Percentiles rank a stretch among this genome's conserved stretches.
These are phyloP conservation scores for Drosophila kanapiae DNA, from an alignment of 1,140 invertebrate species.

Conservation along the genomic window DNA sequence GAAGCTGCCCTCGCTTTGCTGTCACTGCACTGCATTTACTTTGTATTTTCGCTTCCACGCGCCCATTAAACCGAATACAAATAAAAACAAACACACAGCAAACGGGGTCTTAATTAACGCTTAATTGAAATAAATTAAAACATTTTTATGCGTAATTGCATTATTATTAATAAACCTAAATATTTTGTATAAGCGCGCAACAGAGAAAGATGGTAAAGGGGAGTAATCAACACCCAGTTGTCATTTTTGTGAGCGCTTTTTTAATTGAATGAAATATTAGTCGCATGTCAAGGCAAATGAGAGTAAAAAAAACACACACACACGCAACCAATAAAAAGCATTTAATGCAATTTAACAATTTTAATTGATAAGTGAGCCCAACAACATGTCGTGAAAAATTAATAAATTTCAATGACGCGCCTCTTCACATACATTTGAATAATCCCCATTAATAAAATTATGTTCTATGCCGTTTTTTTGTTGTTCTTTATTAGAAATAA, in stretches of 20 bases:
- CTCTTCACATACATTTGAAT: conserved; percentile 8
- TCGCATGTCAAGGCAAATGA: conserved; percentile 56
- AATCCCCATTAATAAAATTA: conserved; percentile 81
- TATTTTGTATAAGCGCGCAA: conserved; percentile 60
- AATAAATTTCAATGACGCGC: conserved; percentile 54
- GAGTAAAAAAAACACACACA: conserved; percentile 12
- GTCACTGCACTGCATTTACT: conserved; percentile 19
- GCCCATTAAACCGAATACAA: conserved; percentile 21
- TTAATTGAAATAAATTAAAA: conserved; percentile 85
- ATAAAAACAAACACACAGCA: conserved; percentile 35
- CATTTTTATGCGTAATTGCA: conserved; percentile 85
- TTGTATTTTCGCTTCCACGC: conserved; percentile 48
- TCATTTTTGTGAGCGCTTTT: conserved; percentile 47
- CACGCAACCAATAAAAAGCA: conserved; percentile 36
- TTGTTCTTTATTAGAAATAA: conserved; percentile 70
- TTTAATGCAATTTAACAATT: conserved; percentile 79
- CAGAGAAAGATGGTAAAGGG: background rate
- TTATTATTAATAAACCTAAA: conserved; percentile 85
- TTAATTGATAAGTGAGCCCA: conserved; percentile 77
- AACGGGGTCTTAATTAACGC: conserved; percentile 74
- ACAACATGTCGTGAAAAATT: conserved; percentile 49
- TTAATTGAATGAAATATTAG: conserved; percentile 83
- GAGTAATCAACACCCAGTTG: conserved; percentile 48
- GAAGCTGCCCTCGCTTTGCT: conserved; percentile 3
- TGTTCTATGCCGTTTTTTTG: conserved; percentile 47